Evolutionary conservation across 2,797 vertebrate species (phyloP), one percentile per base, ranked within the genome.

Genomic region (Sciurus vulgaris): DNA sequence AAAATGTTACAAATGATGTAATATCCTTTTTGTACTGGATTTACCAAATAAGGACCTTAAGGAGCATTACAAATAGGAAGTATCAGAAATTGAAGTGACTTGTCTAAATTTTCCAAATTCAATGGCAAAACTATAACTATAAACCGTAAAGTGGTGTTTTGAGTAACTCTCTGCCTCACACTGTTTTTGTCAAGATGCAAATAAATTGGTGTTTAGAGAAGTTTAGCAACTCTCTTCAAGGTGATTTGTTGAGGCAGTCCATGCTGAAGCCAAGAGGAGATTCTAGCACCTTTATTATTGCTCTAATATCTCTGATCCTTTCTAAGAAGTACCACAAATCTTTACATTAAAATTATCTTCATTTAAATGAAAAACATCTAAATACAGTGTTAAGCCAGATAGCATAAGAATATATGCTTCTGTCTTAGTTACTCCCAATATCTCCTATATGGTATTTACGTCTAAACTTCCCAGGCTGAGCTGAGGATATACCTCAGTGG

Each of bases 71-170:
- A 77, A 73, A 49, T 92, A 77, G 83, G 18, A 84, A 92, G 5
- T 77, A 54, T 65, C 56, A 92, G 82, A 95, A 94, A 83, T 94
- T 81, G 59, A 94, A 88, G n/a, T 90, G 72, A 87, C 24, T 86
- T 74, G 4, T 13, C 47, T 78, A 70, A 78, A 87, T 83, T 93
- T 94, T 79, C 15, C 65, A 72, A 91, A 82, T 49, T 77, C 70
- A 82, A 61, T 93, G 26, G 22, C 56, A 95, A 88, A 89, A 67
- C 33, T 33, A 91, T 17, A 93, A 85, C 69, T 95, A 5, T 54
- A 54, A 18, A 35, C 72, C 15, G 38, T 78, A 69, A 54, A 56
- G n/a, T 82, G 7, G 1, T 86, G 28, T 81, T 86, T 85, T 83
- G 33, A 93, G 72, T 93, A 69, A 12, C 74, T 94, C 1, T 92